Percentiles rank a stretch among this genome's conserved stretches.
Conservation (phyloP, 2,113 vertebrate species). For the Limnothrissa miodon region DNA sequence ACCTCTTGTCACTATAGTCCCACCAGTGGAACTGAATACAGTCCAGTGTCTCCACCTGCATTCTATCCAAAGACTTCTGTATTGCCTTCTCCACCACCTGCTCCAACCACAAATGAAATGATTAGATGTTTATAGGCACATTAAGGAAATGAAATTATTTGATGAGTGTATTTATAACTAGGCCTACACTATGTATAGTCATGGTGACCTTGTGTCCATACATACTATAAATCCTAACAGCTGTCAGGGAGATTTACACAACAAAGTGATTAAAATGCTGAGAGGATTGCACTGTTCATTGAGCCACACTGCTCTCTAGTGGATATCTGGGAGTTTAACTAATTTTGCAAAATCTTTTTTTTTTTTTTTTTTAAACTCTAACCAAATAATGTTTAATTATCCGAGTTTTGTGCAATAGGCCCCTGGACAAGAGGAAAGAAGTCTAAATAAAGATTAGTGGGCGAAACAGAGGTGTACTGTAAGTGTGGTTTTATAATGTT, state of each 20-base stretch:
- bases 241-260: background rate
- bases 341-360: background rate
- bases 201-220: background rate
- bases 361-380: background rate
- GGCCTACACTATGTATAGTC: background rate
- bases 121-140: background rate
- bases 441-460: too few species aligned
- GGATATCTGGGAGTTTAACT: background rate
- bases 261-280: background rate
- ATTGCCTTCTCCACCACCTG: constrained; percentile 54
- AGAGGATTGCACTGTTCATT: background rate
- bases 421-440: too few species aligned
- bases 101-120: constrained; percentile 1
- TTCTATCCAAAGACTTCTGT: constrained; percentile 47
- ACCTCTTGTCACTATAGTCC: constrained; percentile 58
- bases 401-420: too few species aligned
- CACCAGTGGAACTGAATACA: constrained; percentile 64
- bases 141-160: background rate
- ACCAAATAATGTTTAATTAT: background rate
- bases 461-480: too few species aligned
- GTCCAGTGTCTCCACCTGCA: constrained; percentile 56
- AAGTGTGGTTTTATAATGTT: too few species aligned
- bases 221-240: background rate
- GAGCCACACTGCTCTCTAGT: background rate
- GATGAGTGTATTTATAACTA: background rate